phyloP scores from a whole-genome alignment of 2,797 vertebrate genomes.

The Danionella dracula region DNA sequence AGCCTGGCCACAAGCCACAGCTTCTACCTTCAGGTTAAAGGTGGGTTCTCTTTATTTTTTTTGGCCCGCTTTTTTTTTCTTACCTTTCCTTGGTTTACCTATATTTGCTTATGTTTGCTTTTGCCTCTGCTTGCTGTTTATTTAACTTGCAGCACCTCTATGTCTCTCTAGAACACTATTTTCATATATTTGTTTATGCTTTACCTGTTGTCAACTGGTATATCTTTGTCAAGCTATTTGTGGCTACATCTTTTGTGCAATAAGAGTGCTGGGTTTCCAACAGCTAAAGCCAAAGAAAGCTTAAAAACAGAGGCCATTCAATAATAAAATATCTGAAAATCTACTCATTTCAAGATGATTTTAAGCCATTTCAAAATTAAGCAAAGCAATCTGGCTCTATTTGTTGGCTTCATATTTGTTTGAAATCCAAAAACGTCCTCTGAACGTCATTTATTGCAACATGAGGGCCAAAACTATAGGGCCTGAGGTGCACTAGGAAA shows the following conservation, averaged over 20 bases:
- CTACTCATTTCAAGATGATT: no score
- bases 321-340: no score
- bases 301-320: no score
- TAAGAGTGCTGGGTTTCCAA: background rate
- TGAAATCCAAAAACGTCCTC: no score
- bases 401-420: no score
- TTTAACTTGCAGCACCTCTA: background rate
- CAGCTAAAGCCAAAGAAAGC: background rate
- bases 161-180: conserved; percentile 1
- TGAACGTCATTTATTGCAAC: no score
- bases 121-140: conserved; percentile 21
- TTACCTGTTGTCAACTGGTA: conserved; percentile 17
- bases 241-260: background rate
- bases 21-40: conserved; percentile 86
- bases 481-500: no score
- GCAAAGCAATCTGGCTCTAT: no score
- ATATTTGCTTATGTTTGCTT: conserved; percentile 29
- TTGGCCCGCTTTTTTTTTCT: conserved; percentile 9
- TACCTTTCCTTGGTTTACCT: conserved; percentile 7
- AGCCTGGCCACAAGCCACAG: conserved; percentile 73
- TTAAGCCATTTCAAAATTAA: no score
- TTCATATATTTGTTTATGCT: conserved; percentile 30
- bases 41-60: no score
- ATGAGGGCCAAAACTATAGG: no score
- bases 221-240: background rate